Conservation (phyloP, 2,797 vertebrate species). For the Halcyon leucocephala region DNA sequence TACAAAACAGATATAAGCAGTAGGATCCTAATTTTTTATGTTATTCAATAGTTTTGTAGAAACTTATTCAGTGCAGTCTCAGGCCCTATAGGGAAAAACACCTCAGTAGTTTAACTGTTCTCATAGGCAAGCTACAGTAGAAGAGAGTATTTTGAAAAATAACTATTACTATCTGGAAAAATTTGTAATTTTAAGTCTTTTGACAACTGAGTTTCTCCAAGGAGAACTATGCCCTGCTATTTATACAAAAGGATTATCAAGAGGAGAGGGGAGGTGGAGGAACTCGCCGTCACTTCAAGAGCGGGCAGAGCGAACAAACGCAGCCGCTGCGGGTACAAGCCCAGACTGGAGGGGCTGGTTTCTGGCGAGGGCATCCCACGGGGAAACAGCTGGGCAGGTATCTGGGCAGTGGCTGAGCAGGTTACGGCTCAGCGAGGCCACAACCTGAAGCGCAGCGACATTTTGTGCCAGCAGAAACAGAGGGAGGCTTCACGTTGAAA, state of each 20-base stretch:
- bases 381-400: too few species aligned
- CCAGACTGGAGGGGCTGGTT: not conserved
- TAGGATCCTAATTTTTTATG: not conserved
- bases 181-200: not conserved
- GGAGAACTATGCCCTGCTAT: not conserved
- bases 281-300: not conserved
- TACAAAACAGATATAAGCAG: not conserved
- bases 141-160: not conserved
- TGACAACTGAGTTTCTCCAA: not conserved
- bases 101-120: not conserved
- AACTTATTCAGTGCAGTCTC: not conserved
- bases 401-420: not conserved
- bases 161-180: not conserved
- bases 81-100: not conserved
- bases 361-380: not conserved
- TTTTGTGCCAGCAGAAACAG: not conserved
- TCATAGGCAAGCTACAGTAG: not conserved
- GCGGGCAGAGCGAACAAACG: not conserved
- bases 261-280: not conserved
- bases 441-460: not conserved
- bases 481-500: not conserved
- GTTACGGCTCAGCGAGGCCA: not conserved
- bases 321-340: not conserved
- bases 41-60: not conserved
- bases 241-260: not conserved